Evolutionary conservation across 2,888 invertebrate species (phyloP).

Genomic region (Spodoptera picta): DNA sequence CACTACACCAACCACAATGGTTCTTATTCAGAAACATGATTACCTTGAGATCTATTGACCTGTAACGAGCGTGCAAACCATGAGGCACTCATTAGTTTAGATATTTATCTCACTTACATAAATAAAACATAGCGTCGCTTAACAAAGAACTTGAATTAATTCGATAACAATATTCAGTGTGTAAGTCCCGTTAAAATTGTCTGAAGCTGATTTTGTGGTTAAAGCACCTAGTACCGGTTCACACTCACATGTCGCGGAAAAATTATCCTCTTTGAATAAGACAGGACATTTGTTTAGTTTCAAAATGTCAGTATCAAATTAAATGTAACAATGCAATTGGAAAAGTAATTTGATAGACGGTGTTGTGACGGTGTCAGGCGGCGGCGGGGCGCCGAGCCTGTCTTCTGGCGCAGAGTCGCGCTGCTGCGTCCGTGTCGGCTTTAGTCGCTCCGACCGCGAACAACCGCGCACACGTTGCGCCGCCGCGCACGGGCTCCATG

Average conservation of each 20-base stretch:
- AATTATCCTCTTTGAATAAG: conserved; percentile 64
- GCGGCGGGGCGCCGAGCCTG: conserved; percentile 68
- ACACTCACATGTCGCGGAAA: conserved; percentile 77
- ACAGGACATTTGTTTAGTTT: conserved; percentile 70
- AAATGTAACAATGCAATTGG: conserved; percentile 73
- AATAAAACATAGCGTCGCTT: conserved; percentile 31
- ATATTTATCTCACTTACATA: conserved; percentile 56
- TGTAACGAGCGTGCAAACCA: conserved; percentile 66
- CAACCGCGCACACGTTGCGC: conserved; percentile 78
- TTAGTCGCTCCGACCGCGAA: conserved; percentile 81
- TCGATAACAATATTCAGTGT: conserved; percentile 46
- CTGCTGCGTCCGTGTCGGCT: conserved; percentile 51
- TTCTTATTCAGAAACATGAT: conserved; percentile 73
- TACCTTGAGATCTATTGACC: conserved; percentile 80
- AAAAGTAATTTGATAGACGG: conserved; percentile 81
- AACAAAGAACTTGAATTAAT: conserved; percentile 49
- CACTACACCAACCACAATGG: conserved; percentile 50
- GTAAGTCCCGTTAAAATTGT: conserved; percentile 54
- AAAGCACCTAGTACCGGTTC: conserved; percentile 60
- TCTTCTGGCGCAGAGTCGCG: conserved; percentile 52
- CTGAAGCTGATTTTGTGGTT: conserved; percentile 42
- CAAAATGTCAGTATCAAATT: conserved; percentile 63
- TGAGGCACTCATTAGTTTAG: conserved; percentile 54
- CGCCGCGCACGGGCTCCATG: conserved; percentile 53
- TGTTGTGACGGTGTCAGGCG: conserved; percentile 67